A percentile compares a stretch with the other conserved stretches of the same genome.
Evolutionary conservation across 2,113 vertebrate genomes (phyloP).

Genomic region (Fulica atra): DNA sequence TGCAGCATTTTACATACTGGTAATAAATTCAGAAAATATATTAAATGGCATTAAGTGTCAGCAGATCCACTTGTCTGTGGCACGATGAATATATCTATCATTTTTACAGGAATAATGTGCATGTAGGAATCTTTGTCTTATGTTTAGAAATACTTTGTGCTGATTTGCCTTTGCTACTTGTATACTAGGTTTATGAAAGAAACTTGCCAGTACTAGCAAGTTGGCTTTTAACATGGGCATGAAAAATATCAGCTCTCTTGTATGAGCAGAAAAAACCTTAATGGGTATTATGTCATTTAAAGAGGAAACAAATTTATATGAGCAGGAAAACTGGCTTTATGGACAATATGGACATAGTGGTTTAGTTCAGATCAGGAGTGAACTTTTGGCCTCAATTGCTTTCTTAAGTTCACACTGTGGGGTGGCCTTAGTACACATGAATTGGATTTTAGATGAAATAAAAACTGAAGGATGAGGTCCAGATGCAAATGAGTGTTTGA

Average conservation of each 20-base stretch:
- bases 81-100: neutral
- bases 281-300: neutral
- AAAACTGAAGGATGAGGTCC: neutral
- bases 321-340: neutral
- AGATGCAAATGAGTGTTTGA: neutral
- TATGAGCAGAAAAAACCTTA: neutral
- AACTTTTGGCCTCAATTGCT: neutral
- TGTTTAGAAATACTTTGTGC: neutral
- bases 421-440: neutral
- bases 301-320: neutral
- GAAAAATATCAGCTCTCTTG: neutral
- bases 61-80: neutral
- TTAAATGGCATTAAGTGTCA: neutral
- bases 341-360: neutral
- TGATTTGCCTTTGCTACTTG: neutral
- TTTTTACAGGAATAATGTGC: neutral
- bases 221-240: neutral
- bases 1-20: neutral
- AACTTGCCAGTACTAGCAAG: neutral
- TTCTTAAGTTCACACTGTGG: neutral
- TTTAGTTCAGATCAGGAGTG: neutral
- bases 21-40: slow-evolving; percentile 9
- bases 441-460: neutral
- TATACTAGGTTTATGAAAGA: neutral
- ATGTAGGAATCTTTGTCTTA: neutral